These are phyloP conservation scores for Stichopus horrens DNA, from an alignment of 53 echinoderm and acorn worm species.

Conservation along the genomic window DNA sequence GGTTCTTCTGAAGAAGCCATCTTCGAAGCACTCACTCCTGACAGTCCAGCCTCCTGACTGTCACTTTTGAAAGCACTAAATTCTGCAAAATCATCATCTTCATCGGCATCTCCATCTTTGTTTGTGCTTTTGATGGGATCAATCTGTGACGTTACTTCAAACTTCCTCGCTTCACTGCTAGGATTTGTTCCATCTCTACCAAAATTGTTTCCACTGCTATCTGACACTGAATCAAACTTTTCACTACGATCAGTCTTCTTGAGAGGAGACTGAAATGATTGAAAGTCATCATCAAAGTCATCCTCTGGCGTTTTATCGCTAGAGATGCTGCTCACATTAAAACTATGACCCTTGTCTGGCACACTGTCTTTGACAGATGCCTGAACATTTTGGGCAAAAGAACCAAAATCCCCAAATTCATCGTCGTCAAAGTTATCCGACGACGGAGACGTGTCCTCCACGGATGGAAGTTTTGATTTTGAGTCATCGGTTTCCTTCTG, in stretches of 20 bases:
- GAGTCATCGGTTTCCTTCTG: not conserved
- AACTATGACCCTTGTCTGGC: not conserved
- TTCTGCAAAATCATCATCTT: conserved; percentile 67
- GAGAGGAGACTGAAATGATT: not conserved
- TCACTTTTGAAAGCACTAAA: conserved; percentile 56
- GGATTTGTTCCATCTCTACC: not conserved
- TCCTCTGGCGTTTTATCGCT: not conserved
- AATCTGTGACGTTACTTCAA: not conserved
- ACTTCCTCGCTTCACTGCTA: not conserved
- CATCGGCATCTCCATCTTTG: conserved; percentile 11
- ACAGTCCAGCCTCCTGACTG: not conserved
- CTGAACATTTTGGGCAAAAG: conserved; percentile 19
- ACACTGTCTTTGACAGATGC: not conserved
- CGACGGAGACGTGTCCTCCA: not conserved
- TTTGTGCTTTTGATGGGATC: not conserved
- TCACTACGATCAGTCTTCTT: not conserved
- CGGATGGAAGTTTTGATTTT: not conserved
- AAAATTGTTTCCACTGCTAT: not conserved
- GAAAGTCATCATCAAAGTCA: not conserved
- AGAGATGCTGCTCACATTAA: not conserved
- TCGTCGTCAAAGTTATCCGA: conserved; percentile 15
- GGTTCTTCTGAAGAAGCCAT: not conserved
- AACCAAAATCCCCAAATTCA: conserved; percentile 68
- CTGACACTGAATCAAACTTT: not conserved
- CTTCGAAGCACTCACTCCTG: not conserved